These are phyloP conservation scores for Amiota mariae DNA, from an alignment of 2,888 invertebrate species.

Conservation along the genomic window DNA sequence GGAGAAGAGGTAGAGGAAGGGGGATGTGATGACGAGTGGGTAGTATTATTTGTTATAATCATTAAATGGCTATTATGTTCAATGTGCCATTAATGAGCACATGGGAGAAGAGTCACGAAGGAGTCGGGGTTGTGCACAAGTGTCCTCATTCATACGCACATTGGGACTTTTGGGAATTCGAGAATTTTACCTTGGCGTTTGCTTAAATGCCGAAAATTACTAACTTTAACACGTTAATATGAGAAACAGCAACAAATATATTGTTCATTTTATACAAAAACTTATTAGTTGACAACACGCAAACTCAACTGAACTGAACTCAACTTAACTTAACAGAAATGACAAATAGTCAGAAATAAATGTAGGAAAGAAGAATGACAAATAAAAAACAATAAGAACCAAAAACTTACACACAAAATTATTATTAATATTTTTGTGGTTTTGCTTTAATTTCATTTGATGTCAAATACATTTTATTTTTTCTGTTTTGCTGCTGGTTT, in stretches of 20 bases:
- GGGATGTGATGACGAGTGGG: background rate
- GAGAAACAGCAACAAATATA: constrained; percentile 4
- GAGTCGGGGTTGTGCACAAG: background rate
- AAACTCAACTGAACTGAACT: background rate
- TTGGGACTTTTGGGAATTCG: background rate
- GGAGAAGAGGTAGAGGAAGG: too few species aligned
- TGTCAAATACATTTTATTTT: background rate
- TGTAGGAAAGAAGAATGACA: background rate
- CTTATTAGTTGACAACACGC: constrained; percentile 19
- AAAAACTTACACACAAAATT: background rate
- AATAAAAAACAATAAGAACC: constrained; percentile 2
- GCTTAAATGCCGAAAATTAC: constrained; percentile 13
- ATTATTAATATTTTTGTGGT: background rate
- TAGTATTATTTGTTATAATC: constrained; percentile 7
- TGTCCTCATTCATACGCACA: constrained; percentile 25
- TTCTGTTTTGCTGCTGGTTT: background rate
- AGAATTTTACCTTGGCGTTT: background rate
- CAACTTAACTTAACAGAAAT: too few species aligned
- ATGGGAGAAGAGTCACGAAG: background rate
- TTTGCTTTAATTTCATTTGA: background rate
- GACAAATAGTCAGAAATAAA: background rate
- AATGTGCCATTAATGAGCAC: constrained; percentile 18
- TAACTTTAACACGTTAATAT: constrained; percentile 19
- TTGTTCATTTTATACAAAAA: constrained; percentile 2
- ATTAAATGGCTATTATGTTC: constrained; percentile 29